phyloP scores from a whole-genome alignment of 2,888 invertebrate species.

The Troides helena region DNA sequence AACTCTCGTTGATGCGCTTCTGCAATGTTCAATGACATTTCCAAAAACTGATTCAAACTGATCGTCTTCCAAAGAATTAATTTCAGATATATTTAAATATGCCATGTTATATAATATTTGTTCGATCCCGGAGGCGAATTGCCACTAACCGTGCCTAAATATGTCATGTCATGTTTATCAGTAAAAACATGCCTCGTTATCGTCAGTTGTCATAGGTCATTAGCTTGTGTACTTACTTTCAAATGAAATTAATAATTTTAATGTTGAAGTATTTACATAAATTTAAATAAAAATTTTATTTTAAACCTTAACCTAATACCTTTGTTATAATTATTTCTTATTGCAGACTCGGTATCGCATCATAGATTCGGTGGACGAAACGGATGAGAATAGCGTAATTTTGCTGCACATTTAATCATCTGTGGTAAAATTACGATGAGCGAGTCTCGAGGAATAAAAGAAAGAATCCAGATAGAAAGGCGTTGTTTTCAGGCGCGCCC shows the following conservation, averaged over 20 bases:
- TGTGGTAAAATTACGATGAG: too few relatives aligned
- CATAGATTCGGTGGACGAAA: too few relatives aligned
- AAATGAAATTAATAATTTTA: not conserved
- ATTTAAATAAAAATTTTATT: not conserved
- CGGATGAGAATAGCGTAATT: too few relatives aligned
- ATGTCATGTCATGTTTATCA: conserved; percentile 9
- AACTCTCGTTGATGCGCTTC: conserved; percentile 74
- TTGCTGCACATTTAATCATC: too few relatives aligned
- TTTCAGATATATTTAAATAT: conserved; percentile 65
- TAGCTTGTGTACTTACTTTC: conserved; percentile 30
- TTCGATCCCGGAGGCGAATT: not conserved
- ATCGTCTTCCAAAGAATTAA: conserved; percentile 75
- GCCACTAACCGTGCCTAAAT: conserved; percentile 4
- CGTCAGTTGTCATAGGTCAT: conserved; percentile 35
- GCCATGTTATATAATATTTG: conserved; percentile 26
- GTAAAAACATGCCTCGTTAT: conserved; percentile 21
- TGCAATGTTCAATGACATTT: conserved; percentile 82
- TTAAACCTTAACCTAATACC: too few relatives aligned
- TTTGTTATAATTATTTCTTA: too few relatives aligned
- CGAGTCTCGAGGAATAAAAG: too few relatives aligned
- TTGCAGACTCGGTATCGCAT: too few relatives aligned
- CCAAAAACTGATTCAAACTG: conserved; percentile 80
- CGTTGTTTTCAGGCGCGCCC: too few relatives aligned
- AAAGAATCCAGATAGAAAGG: too few relatives aligned
- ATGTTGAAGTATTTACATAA: not conserved